Evolutionary conservation across 2,797 vertebrate species (phyloP).

Genomic region (Pyrocephalus nanus): DNA sequence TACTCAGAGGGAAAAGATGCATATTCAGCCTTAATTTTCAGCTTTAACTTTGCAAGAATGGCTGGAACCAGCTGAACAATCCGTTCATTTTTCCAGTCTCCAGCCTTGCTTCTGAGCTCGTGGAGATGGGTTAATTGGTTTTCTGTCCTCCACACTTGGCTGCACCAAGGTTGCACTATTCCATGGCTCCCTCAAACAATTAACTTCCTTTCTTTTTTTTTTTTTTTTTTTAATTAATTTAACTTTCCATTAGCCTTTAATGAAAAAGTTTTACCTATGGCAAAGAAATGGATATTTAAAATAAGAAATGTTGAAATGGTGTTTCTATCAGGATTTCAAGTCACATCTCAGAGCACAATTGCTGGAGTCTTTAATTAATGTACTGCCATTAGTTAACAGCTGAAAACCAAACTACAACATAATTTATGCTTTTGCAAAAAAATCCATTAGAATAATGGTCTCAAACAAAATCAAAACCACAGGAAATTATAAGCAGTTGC

Average conservation of each 20-base stretch:
- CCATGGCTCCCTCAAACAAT: background rate
- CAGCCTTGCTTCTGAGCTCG: background rate
- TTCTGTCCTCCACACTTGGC: conserved; percentile 4
- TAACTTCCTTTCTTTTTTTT: background rate
- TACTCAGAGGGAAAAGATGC: background rate
- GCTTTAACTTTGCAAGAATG: background rate
- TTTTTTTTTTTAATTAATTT: conserved; percentile 27
- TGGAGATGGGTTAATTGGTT: background rate
- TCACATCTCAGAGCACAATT: background rate
- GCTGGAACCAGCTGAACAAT: background rate
- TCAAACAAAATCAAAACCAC: background rate
- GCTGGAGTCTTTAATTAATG: conserved; percentile 1
- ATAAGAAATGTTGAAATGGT: background rate
- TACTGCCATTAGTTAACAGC: conserved; percentile 50
- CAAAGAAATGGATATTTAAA: background rate
- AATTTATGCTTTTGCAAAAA: background rate
- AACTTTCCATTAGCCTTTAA: background rate
- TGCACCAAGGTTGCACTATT: background rate
- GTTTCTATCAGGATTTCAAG: conserved; percentile 33
- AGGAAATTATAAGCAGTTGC: conserved; percentile 2
- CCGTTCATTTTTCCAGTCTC: background rate
- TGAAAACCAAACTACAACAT: background rate
- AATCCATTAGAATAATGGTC: background rate
- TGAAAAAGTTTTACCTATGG: background rate
- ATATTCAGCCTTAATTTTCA: background rate